Evolutionary conservation across 1,140 invertebrate genomes (phyloP).

Genomic region (Caerostris extrusa): DNA sequence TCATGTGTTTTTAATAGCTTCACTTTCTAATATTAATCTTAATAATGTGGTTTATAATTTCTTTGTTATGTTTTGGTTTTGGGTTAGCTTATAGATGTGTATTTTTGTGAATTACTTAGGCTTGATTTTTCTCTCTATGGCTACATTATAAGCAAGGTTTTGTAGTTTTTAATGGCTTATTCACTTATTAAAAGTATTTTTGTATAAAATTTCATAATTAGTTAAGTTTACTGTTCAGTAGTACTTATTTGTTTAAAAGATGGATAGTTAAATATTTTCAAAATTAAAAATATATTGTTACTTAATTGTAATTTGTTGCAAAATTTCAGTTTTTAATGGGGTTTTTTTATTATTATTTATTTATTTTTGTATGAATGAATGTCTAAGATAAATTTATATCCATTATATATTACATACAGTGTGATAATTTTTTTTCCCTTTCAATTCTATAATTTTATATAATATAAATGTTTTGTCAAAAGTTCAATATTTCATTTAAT

Average conservation of each 20-base stretch:
- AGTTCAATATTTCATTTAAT: too few species aligned
- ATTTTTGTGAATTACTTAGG: background rate
- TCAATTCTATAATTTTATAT: too few species aligned
- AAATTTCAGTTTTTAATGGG: too few species aligned
- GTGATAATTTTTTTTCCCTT: too few species aligned
- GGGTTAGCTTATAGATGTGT: background rate
- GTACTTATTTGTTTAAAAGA: background rate
- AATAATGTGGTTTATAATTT: slow-evolving; percentile 4
- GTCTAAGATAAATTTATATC: too few species aligned
- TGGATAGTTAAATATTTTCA: too few species aligned
- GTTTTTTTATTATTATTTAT: too few species aligned
- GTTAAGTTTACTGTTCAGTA: slow-evolving; percentile 8
- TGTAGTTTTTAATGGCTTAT: background rate
- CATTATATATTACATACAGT: too few species aligned
- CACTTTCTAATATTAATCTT: background rate
- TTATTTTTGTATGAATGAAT: too few species aligned
- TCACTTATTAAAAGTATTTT: background rate
- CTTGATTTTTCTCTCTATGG: background rate
- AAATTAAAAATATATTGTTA: too few species aligned
- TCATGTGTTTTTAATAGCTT: background rate
- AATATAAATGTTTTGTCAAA: too few species aligned
- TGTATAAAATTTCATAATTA: background rate
- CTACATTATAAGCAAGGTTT: background rate
- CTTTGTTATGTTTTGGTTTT: slow-evolving; percentile 16
- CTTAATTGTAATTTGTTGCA: too few species aligned